Base-by-base conservation (phyloP, 2,888 invertebrate species). In the Drosophila nr. medialis region DNA sequence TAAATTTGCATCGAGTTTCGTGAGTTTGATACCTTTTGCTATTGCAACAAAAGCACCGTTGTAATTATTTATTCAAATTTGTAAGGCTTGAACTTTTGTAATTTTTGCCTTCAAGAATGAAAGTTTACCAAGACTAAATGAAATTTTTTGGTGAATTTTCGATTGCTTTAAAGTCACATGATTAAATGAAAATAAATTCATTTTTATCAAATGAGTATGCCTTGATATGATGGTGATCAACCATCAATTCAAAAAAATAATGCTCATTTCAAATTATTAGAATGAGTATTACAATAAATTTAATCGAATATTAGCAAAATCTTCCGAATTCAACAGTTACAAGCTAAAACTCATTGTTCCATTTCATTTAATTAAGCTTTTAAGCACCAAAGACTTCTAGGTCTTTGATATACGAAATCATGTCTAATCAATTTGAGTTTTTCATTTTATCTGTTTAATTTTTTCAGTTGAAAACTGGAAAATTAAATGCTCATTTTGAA, bases 21-120 rank as follows among this genome's bases (percentile, higher is more conserved):
- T 21, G n/a, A 42, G 21, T 18, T 45, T 27, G 3, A 21, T 5
- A 27, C 34, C 27, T 30, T 34, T 32, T 42, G 34, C 45, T 30
- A n/a, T 27, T n/a, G 11, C 15, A 42, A 34, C 4, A 29, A 40
- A n/a, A 27, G 11, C 54, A 27, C 2, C 13, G 4, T 32, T 38
- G 30, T 27, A 8, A 6, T 13, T 21, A 32, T 21, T 32, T 49
- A 56, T 30, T 30, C 11, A 2, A 27, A 32, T 38, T 54, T n/a
- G 8, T 32, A 24, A n/a, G 18, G 32, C 27, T 54, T 38, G 18
- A 40, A 49, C 2, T 24, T 48, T 49, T 34, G 7, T 8, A 50
- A 50, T 21, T 64, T 64, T 32, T 18, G 15, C 11, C n/a, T 27
- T 38, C 64, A 38, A 15, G 29, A n/a, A 67, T n/a, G 24, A 40